Base-by-base conservation (phyloP, 2,797 vertebrate species). In the Thaleichthys pacificus region DNA sequence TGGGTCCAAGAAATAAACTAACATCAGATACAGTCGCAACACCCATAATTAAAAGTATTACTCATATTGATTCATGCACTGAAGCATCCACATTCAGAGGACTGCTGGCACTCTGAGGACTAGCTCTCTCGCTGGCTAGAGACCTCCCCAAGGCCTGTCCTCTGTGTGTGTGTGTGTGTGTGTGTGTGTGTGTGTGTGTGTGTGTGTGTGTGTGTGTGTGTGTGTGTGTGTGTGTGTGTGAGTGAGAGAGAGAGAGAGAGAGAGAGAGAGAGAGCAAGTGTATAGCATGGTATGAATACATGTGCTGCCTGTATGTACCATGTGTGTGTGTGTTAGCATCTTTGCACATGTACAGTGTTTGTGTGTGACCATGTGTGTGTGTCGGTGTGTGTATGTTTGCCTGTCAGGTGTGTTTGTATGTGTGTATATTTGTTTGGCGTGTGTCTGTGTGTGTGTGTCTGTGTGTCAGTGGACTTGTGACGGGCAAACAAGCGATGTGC, bases 21-120 rank as follows among this genome's bases (percentile, higher is more conserved):
- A 79, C 86, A 86, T 81, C 80, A 69, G 85, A 88, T 82, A 79
- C 73, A 83, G 79, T 74, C 85, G 83, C 87, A 91, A 90, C 91
- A 90, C 89, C 91, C 91, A 88, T 88, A 90, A 92, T 92, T 91
- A 91, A 89, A 89, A 87, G 87, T 87, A 89, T 91, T 90, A 91
- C 88, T 92, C 90, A 91, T 84, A 87, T 89, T 89, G 88, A 90
- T 89, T 87, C 83, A 89, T 81, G 80, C 84, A 84, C 76, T 85
- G 82, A 91, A 85, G 85, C 85, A 88, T 91, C 88, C 85, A 85
- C 74, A 83, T 77, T 87, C 67, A 87, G 85, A 75, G 78, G 80
- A 85, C 67, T 76, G 74, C 80, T 90, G 88, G 85, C 87, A 86
- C 80, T 77, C 81, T 77, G 77, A 70, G 72, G 74, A 75, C 78